phyloP scores from a whole-genome alignment of 2,888 invertebrate genomes.

The Bursaphelenchus okinawaensis region DNA sequence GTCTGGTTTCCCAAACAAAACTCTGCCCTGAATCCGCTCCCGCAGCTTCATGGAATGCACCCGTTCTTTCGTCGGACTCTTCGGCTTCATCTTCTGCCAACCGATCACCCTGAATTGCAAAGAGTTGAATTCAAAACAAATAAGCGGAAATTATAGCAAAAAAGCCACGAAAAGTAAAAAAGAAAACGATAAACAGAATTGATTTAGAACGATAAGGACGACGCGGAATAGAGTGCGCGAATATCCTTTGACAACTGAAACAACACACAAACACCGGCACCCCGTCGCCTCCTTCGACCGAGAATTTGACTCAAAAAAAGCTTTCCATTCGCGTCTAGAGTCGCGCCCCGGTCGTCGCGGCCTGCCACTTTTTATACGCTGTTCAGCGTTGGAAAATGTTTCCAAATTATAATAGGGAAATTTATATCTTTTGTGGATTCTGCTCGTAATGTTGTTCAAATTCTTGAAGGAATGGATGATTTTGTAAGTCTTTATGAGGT shows the following conservation, averaged over 20 bases:
- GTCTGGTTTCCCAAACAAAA: slow-evolving; percentile 6
- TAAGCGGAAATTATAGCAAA: not conserved
- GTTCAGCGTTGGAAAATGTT: too few species aligned
- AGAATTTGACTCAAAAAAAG: not conserved
- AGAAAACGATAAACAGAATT: not conserved
- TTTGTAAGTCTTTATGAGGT: too few species aligned
- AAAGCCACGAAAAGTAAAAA: not conserved
- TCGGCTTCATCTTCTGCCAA: not conserved
- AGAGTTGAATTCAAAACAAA: not conserved
- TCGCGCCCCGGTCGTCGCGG: too few species aligned
- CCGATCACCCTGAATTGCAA: too few species aligned
- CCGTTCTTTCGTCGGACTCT: not conserved
- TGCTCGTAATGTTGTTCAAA: too few species aligned
- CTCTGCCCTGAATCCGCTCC: not conserved
- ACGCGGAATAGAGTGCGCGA: not conserved
- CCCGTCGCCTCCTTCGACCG: too few species aligned
- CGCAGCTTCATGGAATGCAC: not conserved
- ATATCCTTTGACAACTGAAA: not conserved
- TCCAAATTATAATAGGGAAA: too few species aligned
- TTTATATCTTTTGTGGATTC: too few species aligned
- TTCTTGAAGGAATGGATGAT: too few species aligned
- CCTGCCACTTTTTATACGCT: too few species aligned
- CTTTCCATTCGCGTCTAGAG: too few species aligned
- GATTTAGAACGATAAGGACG: not conserved
- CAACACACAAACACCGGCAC: not conserved